phyloP scores from a whole-genome alignment of 1,140 invertebrate species.

The Pseudomyrmex dendroicus region DNA sequence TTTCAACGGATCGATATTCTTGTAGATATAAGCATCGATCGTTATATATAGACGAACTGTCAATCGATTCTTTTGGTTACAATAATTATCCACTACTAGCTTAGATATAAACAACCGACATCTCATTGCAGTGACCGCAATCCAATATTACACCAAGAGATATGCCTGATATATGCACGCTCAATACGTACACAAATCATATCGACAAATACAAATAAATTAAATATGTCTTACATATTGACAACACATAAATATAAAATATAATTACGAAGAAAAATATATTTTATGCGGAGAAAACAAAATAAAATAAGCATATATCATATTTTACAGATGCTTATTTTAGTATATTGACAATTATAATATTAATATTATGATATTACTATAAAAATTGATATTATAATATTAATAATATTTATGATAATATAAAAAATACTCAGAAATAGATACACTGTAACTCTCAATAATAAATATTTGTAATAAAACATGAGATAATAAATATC shows the following conservation, averaged over 20 bases:
- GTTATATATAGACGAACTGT: constrained; percentile 22
- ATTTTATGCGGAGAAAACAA: not conserved
- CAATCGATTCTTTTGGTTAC: constrained; percentile 21
- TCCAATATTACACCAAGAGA: constrained; percentile 37
- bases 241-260: constrained; percentile 27
- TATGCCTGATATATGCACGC: not conserved
- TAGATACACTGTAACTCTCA: constrained; percentile 3
- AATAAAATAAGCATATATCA: constrained; percentile 12
- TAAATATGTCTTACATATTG: not conserved
- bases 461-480: not conserved
- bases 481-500: constrained; percentile 13
- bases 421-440: too few species aligned
- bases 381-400: not conserved
- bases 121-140: constrained; percentile 26
- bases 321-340: constrained; percentile 1
- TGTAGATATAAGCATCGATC: not conserved
- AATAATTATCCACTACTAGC: not conserved
- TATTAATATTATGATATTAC: constrained; percentile 2
- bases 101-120: constrained; percentile 10
- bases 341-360: constrained; percentile 7
- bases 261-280: constrained; percentile 14
- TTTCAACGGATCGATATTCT: not conserved
- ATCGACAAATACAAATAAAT: constrained; percentile 30
- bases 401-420: too few species aligned
- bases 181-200: constrained; percentile 1